Base-by-base conservation (phyloP, 2,113 vertebrate genomes). In the Megaptera novaeangliae region DNA sequence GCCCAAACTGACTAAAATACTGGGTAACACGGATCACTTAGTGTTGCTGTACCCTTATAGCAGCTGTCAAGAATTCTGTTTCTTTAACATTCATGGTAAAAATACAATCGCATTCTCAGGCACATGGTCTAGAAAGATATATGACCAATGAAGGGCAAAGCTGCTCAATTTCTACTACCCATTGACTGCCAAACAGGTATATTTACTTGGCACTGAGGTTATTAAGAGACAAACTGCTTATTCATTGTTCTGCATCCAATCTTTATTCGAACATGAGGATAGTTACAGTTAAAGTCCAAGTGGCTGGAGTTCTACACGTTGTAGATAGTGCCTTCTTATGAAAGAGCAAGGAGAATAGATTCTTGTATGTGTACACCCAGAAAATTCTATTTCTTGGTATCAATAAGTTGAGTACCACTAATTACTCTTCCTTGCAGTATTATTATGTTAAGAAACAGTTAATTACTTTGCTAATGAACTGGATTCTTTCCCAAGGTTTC, bases 391-490 rank as follows among this genome's bases (percentile, higher is more conserved):
- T 3, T 4, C 72, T 63, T 5, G 2, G 9, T 82, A 20, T 95
- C 81, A 44, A 14, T 90, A 83, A 68, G 17, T 66, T 88, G 89
- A 4, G 5, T 44, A 31, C 20, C 8, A 86, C 98, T 97, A 98
- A 98, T 98, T 98, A 97, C 1, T 95, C 41, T 95, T 97, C 49
- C 71, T 88, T 68, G 29, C 21, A 74, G 0, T 92, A 84, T 95
- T 97, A 91, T 95, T 95, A 25, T 78, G n/a, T 95, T 75, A 97
- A 96, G 89, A 93, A 96, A 97, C 14, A 63, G 29, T 86, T 97
- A 98, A 98, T 98, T 98, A 91, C 82, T 97, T 82, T 55, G 7
- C 46, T 97, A 88, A 98, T 89, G 69, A 93, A 88, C 64, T 23
- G 23, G 63, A 72, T 83, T 93, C 55, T 86, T 98, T 84, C 84